These are phyloP conservation scores for Odontesthes bonariensis DNA, from an alignment of 2,113 vertebrate genomes.

Conservation along the genomic window DNA sequence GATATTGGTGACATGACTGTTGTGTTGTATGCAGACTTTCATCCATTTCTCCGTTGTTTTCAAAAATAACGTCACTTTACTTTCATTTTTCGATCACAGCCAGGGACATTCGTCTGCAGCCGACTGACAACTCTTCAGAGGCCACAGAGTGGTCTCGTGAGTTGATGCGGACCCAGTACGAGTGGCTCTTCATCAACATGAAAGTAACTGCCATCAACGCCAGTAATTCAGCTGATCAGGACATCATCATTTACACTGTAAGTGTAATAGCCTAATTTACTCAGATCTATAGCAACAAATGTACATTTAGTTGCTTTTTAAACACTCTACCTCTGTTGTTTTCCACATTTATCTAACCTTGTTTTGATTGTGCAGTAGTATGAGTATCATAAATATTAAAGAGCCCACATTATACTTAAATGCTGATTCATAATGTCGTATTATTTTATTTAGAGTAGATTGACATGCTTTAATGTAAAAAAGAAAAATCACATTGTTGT, in stretches of 20 bases:
- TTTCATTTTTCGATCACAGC: conserved; percentile 33
- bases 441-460: too few relatives aligned
- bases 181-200: conserved; percentile 66
- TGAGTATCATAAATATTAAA: too few relatives aligned
- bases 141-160: conserved; percentile 22
- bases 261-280: not conserved
- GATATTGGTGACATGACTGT: not conserved
- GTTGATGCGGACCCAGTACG: conserved; percentile 51
- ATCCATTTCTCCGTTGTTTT: not conserved
- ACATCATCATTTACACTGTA: conserved; percentile 61
- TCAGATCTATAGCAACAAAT: too few relatives aligned
- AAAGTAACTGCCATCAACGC: conserved; percentile 19
- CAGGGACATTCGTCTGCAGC: conserved; percentile 46
- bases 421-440: too few relatives aligned
- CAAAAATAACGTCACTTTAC: not conserved
- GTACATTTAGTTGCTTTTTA: too few relatives aligned
- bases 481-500: too few relatives aligned
- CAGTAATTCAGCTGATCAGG: conserved; percentile 1
- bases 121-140: conserved; percentile 53
- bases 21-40: not conserved
- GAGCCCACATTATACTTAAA: too few relatives aligned
- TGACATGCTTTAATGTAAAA: too few relatives aligned
- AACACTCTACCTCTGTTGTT: too few relatives aligned
- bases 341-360: too few relatives aligned
- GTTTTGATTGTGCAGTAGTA: too few relatives aligned